Base-by-base conservation (phyloP, 2,113 vertebrate genomes). In the Cephalopholis sonnerati region DNA sequence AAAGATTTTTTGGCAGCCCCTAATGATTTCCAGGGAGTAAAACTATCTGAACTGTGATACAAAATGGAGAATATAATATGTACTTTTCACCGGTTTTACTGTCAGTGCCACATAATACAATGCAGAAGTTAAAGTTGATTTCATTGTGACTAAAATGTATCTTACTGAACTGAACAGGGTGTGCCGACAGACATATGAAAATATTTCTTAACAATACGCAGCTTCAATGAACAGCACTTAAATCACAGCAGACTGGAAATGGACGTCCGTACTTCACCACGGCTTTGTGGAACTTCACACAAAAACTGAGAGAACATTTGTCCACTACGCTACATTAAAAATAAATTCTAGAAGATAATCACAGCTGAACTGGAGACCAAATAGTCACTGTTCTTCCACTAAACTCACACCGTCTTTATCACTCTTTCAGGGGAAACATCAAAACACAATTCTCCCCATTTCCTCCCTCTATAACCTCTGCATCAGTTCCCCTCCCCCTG, bases 381-480 rank as follows among this genome's bases (percentile, higher is more conserved):
- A 79, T 59, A 84, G 79, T 74, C 65, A 48, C 84, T 63, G 44
- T 27, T 86, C 41, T 51, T 76, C 66, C 64, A 66, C 79, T 39
- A 58, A 64, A 58, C 62, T 75, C 59, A 57, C 53, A 13, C 67
- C 6, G 51, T 61, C 58, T 88, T 89, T 83, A 88, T 87, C 13
- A 27, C 55, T 65, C 54, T 80, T 84, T 69, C 84, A 84, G 87
- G 65, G 79, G 67, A 90, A 93, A 90, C 85, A 93, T 89, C 87
- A 86, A 90, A 92, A 90, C 85, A 85, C 73, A 84, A 90, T 76
- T 65, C 79, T 81, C 25, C 78, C 70, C 32, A 74, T 85, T 93
- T 89, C 86, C 87, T 90, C 83, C 6, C 55, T 79, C 77, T 84
- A 44, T 80, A 91, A 90, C 85, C 89, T 85, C 86, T 72, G 79